A percentile compares a stretch with the other conserved stretches of the same genome.
Conservation (phyloP, 2,113 vertebrate species). For the Myxocyprinus asiaticus region DNA sequence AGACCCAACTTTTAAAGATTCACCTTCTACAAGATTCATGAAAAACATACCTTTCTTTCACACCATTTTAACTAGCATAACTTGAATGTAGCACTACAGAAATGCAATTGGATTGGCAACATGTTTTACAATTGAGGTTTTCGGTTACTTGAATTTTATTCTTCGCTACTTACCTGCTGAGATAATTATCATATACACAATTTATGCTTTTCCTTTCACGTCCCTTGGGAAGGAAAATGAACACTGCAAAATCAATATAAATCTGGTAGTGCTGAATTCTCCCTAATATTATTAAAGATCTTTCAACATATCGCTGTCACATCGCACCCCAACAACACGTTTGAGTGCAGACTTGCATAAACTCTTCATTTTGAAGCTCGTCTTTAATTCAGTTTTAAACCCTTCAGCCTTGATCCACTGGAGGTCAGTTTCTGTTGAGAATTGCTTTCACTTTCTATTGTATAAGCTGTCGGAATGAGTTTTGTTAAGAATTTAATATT, state of each 20-base stretch:
- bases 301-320: neutral
- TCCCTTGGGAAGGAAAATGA: neutral
- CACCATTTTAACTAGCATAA: too few species aligned
- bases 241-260: neutral
- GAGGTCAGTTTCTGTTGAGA: neutral
- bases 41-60: too few species aligned
- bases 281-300: too few species aligned
- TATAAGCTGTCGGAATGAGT: neutral
- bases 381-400: slow-evolving; percentile 7
- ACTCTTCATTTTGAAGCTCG: neutral
- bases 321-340: neutral
- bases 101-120: too few species aligned
- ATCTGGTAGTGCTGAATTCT: neutral
- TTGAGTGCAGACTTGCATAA: neutral
- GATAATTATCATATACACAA: neutral
- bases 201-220: neutral
- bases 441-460: neutral
- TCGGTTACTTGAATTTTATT: too few species aligned
- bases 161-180: too few species aligned
- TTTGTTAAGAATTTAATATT: slow-evolving; percentile 11
- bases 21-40: too few species aligned
- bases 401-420: slow-evolving; percentile 1
- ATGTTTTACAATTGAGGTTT: too few species aligned
- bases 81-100: too few species aligned
- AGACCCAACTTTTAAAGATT: too few species aligned